phyloP scores from a whole-genome alignment of 2,888 invertebrate genomes.

The Helicoverpa assulta region DNA sequence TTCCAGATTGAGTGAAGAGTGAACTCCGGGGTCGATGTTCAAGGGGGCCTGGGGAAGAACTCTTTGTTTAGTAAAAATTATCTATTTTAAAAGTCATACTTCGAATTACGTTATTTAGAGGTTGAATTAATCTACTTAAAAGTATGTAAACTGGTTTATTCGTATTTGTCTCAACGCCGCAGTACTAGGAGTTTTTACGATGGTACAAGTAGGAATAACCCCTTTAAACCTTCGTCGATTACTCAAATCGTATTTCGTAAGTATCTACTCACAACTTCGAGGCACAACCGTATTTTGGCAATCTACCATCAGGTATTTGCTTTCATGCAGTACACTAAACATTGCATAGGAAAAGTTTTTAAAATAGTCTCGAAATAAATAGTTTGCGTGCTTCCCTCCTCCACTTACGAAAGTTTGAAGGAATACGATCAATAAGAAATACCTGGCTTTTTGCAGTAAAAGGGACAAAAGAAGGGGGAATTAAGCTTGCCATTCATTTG shows the following conservation, averaged over 20 bases:
- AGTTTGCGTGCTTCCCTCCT: conserved; percentile 40
- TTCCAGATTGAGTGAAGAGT: conserved; percentile 97
- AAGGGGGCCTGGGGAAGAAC: conserved; percentile 90
- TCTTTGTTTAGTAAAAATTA: conserved; percentile 64
- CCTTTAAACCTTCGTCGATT: not conserved
- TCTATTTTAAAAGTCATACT: conserved; percentile 30
- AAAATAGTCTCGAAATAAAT: conserved; percentile 22
- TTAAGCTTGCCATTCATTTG: conserved; percentile 44
- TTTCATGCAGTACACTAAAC: conserved; percentile 41
- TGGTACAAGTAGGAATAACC: not conserved
- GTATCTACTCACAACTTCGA: conserved; percentile 24
- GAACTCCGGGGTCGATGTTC: conserved; percentile 98
- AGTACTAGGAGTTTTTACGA: not conserved
- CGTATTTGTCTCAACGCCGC: too few relatives aligned
- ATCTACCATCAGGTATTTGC: conserved; percentile 27
- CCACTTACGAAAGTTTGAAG: conserved; percentile 35
- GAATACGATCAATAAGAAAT: conserved; percentile 51
- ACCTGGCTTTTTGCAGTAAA: conserved; percentile 31
- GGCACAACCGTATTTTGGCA: conserved; percentile 44
- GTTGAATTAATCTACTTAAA: too few relatives aligned
- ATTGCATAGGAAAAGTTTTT: conserved; percentile 31
- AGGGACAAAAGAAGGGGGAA: conserved; percentile 42
- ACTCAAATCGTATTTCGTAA: not conserved
- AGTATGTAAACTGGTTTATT: too few relatives aligned
- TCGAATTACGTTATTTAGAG: conserved; percentile 25